Evolutionary conservation across 2,888 invertebrate species (phyloP).

Genomic region (Heliconius ismenius): DNA sequence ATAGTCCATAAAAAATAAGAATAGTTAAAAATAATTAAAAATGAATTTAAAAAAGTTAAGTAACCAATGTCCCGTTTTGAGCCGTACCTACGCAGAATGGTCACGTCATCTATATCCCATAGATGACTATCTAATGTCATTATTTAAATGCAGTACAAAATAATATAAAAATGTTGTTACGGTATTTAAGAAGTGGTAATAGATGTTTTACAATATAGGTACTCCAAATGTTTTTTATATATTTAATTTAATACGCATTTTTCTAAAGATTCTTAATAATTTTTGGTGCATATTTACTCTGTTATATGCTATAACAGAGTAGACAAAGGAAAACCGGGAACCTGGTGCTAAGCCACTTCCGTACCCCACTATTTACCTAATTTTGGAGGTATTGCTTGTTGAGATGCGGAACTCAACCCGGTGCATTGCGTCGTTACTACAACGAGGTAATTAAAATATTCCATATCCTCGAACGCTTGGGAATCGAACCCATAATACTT

Average conservation of each 20-base stretch:
- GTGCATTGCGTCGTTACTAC: not conserved
- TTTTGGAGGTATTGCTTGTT: no score
- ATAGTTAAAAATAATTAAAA: no score
- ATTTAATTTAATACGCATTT: no score
- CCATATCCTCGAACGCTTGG: not conserved
- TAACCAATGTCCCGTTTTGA: no score
- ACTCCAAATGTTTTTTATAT: no score
- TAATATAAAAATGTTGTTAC: constrained; percentile 11
- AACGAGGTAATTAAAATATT: not conserved
- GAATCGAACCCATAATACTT: not conserved
- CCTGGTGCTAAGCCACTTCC: not conserved
- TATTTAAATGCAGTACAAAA: not conserved
- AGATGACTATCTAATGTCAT: constrained; percentile 13
- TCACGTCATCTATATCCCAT: not conserved
- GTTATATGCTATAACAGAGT: not conserved
- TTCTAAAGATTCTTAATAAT: no score
- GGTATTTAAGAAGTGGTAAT: not conserved
- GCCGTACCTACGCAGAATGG: no score
- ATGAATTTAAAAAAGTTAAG: no score
- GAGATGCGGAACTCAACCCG: no score
- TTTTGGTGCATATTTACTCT: no score
- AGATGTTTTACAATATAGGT: not conserved
- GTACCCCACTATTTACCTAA: not conserved
- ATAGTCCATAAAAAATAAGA: no score
- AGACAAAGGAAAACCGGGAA: not conserved